Evolutionary conservation across 2,113 vertebrate genomes (phyloP).

Genomic region (Craseonycteris thonglongyai): DNA sequence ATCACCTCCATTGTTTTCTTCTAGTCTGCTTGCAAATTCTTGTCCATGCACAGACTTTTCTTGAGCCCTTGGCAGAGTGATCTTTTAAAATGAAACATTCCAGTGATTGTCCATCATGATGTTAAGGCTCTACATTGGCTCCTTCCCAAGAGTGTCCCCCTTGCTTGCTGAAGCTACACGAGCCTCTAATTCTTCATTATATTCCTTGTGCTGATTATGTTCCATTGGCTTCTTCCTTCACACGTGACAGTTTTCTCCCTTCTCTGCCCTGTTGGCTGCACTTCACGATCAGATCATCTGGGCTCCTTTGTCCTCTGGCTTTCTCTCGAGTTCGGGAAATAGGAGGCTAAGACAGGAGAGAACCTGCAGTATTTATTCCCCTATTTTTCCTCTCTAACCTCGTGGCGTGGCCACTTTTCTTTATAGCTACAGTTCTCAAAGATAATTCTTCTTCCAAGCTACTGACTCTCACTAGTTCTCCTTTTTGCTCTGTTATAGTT

Average conservation of each 20-base stretch:
- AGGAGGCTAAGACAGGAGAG: not conserved
- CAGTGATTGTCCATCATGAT: not conserved
- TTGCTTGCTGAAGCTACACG: not conserved
- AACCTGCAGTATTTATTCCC: not conserved
- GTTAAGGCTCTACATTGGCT: not conserved
- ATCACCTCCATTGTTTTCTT: not conserved
- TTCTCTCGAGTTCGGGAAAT: not conserved
- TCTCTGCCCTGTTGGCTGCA: not conserved
- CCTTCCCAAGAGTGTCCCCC: not conserved
- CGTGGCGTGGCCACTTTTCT: not conserved
- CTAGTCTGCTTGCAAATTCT: not conserved
- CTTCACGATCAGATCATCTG: not conserved
- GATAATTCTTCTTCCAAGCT: not conserved
- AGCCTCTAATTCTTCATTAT: not conserved
- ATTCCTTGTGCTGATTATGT: not conserved
- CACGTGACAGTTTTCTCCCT: not conserved
- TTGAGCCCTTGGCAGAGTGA: not conserved
- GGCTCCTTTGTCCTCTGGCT: not conserved
- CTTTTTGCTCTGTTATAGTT: not conserved
- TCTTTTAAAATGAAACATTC: not conserved
- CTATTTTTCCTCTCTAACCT: not conserved
- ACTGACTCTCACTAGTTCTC: not conserved
- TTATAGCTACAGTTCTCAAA: not conserved
- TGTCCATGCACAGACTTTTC: not conserved
- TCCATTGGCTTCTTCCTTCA: accelerated